Evolutionary conservation across 1,140 invertebrate genomes (phyloP).

Genomic region (Acromyrmex echinatior): DNA sequence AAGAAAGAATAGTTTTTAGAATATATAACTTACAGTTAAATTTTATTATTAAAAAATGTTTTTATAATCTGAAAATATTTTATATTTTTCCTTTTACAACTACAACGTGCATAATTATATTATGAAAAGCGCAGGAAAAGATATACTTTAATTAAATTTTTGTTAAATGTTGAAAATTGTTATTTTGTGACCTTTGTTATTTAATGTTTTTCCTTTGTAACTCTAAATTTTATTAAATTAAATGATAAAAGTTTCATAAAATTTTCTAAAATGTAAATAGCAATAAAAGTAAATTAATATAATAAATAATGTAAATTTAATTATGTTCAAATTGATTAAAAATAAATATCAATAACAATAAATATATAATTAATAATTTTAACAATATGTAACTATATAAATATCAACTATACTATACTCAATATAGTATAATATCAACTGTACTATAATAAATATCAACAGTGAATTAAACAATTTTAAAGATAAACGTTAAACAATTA

Average conservation of each 20-base stretch:
- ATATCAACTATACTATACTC: too few relatives aligned
- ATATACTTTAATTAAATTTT: conserved; percentile 38
- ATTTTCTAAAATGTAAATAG: neutral
- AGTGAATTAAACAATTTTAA: neutral
- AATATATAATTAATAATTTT: neutral
- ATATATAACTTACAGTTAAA: neutral
- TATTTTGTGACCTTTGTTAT: neutral
- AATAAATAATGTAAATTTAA: neutral
- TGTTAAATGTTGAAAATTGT: neutral
- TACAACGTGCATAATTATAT: neutral
- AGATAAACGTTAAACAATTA: neutral
- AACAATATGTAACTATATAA: neutral
- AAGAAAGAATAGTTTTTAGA: neutral
- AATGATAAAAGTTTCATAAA: neutral
- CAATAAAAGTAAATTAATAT: neutral
- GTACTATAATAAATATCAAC: neutral
- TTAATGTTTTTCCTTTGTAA: neutral
- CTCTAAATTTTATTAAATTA: conserved; percentile 14
- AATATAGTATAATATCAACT: too few relatives aligned
- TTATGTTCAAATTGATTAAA: neutral
- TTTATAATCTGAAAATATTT: neutral
- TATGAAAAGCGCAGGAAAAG: neutral
- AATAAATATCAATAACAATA: too few relatives aligned
- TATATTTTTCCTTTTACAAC: neutral
- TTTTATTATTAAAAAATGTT: neutral